Evolutionary conservation across 1,140 invertebrate species (phyloP), one percentile per base, ranked within the genome.

Genomic region (Drosophila takahashii): DNA sequence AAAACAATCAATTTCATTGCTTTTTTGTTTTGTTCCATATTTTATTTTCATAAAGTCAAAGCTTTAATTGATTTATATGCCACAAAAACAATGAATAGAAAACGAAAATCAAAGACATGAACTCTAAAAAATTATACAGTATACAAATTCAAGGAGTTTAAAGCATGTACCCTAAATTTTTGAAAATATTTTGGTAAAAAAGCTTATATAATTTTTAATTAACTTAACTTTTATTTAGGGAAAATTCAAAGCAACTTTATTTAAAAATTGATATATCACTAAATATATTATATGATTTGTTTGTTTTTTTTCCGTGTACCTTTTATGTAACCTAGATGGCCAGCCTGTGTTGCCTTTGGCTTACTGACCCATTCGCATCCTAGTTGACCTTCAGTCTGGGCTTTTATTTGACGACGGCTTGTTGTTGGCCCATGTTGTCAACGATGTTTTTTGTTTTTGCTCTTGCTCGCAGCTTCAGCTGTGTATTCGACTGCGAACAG

Each of bases 401-500:
- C 53, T 22, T 69, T 70, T 70, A 71, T 71, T 70, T 71, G 67
- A 70, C 39, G 67, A 71, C 69, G 44, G 62, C 59, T 72, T 79
- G 61, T 77, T 65, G 61, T 64, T 67, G 62, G 53, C 56, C 56
- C 56, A 15, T 69, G 62, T 37, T 41, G 54, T 52, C 54, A 56
- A 4, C 50, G 42, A 18, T 37, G 61, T 47, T 32, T 67, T 34
- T 69, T 41, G 39, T 41, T 48, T 15, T 27, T 50, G 44, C 53
- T n/a, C 45, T 15, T 32, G 34, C 11, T 44, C 53, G 9, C 53
- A 9, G 32, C 37, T 48, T 51, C 72, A 51, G 48, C 42, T 74
- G 73, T 58, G 65, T 79, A 67, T 52, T 67, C 44, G 60, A 70
- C 67, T 71, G 65, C 48, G 65, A 67, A 67, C 48, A 77, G 84